phyloP scores from a whole-genome alignment of 2,888 invertebrate genomes.

The Oeneis ivallda region DNA sequence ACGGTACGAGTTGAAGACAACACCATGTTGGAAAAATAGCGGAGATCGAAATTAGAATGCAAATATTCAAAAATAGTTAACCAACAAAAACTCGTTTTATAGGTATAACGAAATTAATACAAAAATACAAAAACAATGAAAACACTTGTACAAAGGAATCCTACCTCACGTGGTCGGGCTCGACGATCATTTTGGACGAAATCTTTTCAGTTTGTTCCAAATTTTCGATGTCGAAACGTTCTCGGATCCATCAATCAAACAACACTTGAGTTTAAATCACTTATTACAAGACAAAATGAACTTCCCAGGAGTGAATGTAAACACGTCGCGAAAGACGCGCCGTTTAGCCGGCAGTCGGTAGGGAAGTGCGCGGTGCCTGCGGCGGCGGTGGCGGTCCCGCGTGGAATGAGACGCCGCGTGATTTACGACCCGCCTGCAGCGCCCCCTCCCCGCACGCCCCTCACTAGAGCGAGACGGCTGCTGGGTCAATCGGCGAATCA shows the following conservation, averaged over 20 bases:
- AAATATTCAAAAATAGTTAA: conserved; percentile 4
- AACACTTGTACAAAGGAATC: conserved; percentile 66
- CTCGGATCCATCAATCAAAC: conserved; percentile 74
- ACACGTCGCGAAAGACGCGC: conserved; percentile 79
- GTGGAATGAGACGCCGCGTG: conserved; percentile 81
- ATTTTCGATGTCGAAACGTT: conserved; percentile 56
- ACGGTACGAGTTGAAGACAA: background rate
- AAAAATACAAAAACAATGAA: conserved; percentile 51
- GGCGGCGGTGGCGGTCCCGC: conserved; percentile 79
- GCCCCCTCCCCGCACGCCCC: conserved; percentile 76
- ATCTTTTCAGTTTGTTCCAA: conserved; percentile 71
- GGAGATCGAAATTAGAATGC: background rate
- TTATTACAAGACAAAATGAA: conserved; percentile 59
- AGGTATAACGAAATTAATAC: conserved; percentile 42
- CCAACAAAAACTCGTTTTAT: conserved; percentile 12
- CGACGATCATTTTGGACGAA: conserved; percentile 78
- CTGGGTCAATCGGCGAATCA: conserved; percentile 40
- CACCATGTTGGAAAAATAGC: background rate
- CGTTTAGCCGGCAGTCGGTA: conserved; percentile 72
- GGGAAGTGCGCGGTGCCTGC: conserved; percentile 79
- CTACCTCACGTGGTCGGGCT: conserved; percentile 80
- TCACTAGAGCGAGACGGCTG: conserved; percentile 61
- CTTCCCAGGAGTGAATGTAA: conserved; percentile 73
- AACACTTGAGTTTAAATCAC: conserved; percentile 65
- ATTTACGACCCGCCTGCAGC: conserved; percentile 83